Evolutionary conservation across 2,113 vertebrate genomes (phyloP).

Genomic region (Corythornis madagascariensis): DNA sequence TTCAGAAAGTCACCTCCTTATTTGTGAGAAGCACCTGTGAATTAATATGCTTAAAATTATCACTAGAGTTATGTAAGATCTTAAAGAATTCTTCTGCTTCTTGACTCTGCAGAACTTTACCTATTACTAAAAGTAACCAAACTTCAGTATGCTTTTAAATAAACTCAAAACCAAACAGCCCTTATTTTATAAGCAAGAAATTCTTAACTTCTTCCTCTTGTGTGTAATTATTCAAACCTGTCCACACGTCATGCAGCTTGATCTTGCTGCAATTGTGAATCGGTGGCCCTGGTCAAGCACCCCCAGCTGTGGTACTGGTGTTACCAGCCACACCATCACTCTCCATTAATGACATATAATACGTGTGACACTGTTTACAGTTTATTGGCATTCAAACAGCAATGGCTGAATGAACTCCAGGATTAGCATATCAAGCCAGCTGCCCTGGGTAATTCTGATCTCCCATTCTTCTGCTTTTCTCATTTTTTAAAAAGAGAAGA

Average conservation of each 20-base stretch:
- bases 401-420: neutral
- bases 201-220: neutral
- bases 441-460: neutral
- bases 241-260: neutral
- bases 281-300: neutral
- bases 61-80: conserved; percentile 30
- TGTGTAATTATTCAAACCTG: neutral
- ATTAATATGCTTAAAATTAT: conserved; percentile 65
- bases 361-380: neutral
- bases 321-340: neutral
- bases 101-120: conserved; percentile 42
- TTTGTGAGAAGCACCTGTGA: conserved; percentile 52
- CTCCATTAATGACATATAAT: neutral
- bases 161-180: conserved; percentile 26
- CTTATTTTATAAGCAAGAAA: neutral
- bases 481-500: neutral
- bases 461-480: neutral
- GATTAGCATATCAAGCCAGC: neutral
- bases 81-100: conserved; percentile 53
- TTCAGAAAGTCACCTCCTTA: conserved; percentile 62
- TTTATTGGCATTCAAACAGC: neutral
- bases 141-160: conserved; percentile 30
- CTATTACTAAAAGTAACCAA: conserved; percentile 55
- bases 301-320: accelerated
- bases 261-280: neutral